Evolutionary conservation across 2,888 invertebrate genomes (phyloP), one percentile per base, ranked within the genome.

Genomic region (Eudemis profundana): DNA sequence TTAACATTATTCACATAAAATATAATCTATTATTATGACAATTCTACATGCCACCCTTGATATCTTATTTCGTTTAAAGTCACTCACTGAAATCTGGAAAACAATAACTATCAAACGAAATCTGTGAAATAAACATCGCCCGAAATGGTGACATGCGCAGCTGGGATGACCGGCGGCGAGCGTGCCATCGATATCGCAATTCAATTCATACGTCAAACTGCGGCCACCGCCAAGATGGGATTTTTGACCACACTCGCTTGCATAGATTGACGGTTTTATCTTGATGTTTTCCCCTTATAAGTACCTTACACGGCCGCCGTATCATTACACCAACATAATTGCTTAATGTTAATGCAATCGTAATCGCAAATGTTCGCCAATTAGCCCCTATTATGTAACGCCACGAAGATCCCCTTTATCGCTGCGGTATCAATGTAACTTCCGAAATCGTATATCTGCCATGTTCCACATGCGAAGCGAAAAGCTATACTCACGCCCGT

Each of bases 401-500:
- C 82, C 81, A 79, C 79, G 79, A 81, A 79, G 78, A 33, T 76
- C 75, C 75, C 75, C 79, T 78, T 85, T 89, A 86, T 84, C 85
- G 78, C 65, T 56, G 70, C 78, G 74, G 77, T 82, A 87, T 86
- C 87, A 77, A 78, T 76, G 81, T 80, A 81, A 75, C 78, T 84
- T 79, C 78, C 75, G 80, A 78, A 78, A 79, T 81, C 76, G 82
- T 84, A 81, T 80, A 81, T 82, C 82, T 80, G 77, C 75, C 81
- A 79, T 81, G 82, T 78, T 81, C 83, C 78, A 83, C 82, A 85
- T 87, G 86, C 87, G 85, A 85, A 86, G 85, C 83, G 82, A 82
- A 84, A 86, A 85, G 87, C 87, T 83, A 82, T 84, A 82, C 86
- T 83, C 87, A 88, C 87, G 88, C 83, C 85, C 88, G 86, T 87